These are phyloP conservation scores for Siderastrea siderea DNA, from an alignment of 92 coral and sea anemone genomes.

Conservation along the genomic window DNA sequence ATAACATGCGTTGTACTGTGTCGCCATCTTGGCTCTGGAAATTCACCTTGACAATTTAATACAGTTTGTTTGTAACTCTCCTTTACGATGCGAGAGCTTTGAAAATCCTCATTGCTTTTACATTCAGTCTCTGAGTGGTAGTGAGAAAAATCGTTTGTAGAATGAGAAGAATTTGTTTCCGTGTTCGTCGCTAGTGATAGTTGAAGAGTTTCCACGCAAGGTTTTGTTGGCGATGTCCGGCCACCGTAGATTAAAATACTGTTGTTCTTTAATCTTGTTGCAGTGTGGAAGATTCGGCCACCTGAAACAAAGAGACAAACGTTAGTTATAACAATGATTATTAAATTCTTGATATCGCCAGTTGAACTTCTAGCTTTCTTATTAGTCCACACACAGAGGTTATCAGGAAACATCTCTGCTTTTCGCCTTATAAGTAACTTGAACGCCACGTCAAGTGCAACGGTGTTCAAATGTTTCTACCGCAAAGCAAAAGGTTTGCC, in stretches of 20 bases:
- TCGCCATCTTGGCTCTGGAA: slow-evolving; percentile 87
- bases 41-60: slow-evolving; percentile 53
- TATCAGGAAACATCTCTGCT: no score
- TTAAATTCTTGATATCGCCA: not conserved
- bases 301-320: slow-evolving; percentile 43
- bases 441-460: no score
- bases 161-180: not conserved
- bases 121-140: not conserved
- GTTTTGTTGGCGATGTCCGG: slow-evolving; percentile 83
- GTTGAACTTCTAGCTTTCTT: no score
- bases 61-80: slow-evolving; percentile 6
- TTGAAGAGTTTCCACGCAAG: slow-evolving; percentile 54
- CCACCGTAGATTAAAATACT: slow-evolving; percentile 79
- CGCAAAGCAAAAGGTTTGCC: no score
- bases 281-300: slow-evolving; percentile 83
- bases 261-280: slow-evolving; percentile 59
- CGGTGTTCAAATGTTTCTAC: no score
- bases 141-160: not conserved
- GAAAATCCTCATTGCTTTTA: not conserved
- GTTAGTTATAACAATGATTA: no score
- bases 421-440: no score
- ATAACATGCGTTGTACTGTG: slow-evolving; percentile 70
- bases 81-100: not conserved
- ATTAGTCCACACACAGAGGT: no score
- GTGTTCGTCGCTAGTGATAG: slow-evolving; percentile 2